Evolutionary conservation across 2,888 invertebrate genomes (phyloP), one percentile per base, ranked within the genome.

Genomic region (Chrysolina oricalcia): DNA sequence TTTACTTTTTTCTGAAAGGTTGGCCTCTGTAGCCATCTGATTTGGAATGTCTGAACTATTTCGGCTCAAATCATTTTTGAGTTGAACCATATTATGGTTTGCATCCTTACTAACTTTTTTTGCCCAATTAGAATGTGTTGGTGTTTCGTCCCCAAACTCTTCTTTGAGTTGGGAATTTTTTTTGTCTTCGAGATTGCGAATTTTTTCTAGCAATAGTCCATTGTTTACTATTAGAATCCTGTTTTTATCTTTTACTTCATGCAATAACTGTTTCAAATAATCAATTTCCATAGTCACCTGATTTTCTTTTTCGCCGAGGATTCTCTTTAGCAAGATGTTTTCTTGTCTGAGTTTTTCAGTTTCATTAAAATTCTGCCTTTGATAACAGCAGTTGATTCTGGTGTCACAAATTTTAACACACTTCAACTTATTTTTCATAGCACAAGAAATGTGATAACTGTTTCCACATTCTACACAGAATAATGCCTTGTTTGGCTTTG

Each of bases 311-410:
- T 41, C 64, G 17, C 19, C n/a, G 6, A 41, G 40, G 64, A 64
- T 0, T n/a, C 64, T 40, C 41, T 64, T 64, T 13, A 64, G 40
- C n/a, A 64, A 9, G 40, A n/a, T 17, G 21, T 64, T 64, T 41
- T 64, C 64, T 41, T 2, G 64, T 41, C 19, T 64, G n/a, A 64
- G 41, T 8, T 17, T 41, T 35, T 64, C 19, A 11, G 19, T 64
- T 64, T 64, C 64, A 41, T 64, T 8, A 41, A 17, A 40, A 40
- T 64, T 40, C 1, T 41, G 41, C 19, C 4, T 40, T 64, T 64
- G 64, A 64, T 41, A 64, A n/a, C 64, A 64, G 17, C 64, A 64
- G 64, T 64, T 64, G 41, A 64, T 64, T 64, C 64, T 64, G 40
- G 64, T 64, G 17, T 64, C 17, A 17, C 64, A 64, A 9, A 64